phyloP scores from a whole-genome alignment of 2,113 vertebrate genomes.

The Notarius lentiginosus region DNA sequence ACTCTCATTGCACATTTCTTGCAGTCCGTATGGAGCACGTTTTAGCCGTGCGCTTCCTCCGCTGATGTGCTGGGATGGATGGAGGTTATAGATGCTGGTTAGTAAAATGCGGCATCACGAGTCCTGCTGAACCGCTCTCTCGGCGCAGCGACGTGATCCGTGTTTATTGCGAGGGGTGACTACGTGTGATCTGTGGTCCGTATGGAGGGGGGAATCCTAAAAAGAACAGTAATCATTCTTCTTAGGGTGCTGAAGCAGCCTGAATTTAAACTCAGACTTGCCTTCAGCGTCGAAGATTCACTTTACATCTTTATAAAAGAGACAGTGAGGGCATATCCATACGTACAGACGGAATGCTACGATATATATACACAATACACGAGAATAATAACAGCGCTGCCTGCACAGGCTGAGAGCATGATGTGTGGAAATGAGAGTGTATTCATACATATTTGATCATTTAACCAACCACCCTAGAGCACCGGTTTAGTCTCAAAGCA shows the following conservation, averaged over 20 bases:
- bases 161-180: slow-evolving; percentile 24
- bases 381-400: not conserved
- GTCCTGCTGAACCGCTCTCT: not conserved
- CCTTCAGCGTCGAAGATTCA: slow-evolving; percentile 15
- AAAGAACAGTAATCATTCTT: not conserved
- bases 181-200: not conserved
- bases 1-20: not conserved
- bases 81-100: slow-evolving; percentile 21
- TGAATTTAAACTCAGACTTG: slow-evolving; percentile 22
- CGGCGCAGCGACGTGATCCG: not conserved
- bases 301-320: slow-evolving; percentile 40
- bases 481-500: slow-evolving; percentile 29
- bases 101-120: not conserved
- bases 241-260: not conserved
- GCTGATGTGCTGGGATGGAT: not conserved
- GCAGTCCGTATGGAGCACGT: not conserved
- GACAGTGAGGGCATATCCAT: slow-evolving; percentile 20
- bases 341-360: not conserved
- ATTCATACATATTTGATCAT: not conserved
- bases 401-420: not conserved
- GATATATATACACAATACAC: not conserved
- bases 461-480: not conserved
- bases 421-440: not conserved
- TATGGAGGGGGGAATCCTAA: not conserved
- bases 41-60: not conserved